Evolutionary conservation across 2,888 invertebrate species (phyloP), one percentile per base, ranked within the genome.

Genomic region (Cataglyphis altisquamis): DNA sequence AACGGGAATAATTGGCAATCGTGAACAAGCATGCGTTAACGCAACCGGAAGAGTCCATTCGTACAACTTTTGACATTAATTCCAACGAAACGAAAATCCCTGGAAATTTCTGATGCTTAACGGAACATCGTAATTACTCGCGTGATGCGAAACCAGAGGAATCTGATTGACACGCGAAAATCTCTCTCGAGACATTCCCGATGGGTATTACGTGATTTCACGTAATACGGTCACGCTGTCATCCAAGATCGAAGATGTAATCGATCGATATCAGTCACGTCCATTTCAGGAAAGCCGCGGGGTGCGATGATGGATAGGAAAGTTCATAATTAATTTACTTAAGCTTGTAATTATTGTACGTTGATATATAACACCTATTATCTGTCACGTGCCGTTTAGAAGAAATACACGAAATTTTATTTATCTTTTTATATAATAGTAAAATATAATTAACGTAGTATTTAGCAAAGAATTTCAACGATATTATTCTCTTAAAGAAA

Each of bases 121-220:
- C 62, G 55, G 70, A 62, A 80, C 57, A 82, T 84, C 45, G 73
- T 60, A 82, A 88, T 84, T 72, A 74, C 63, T 70, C 21, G 60
- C 78, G 41, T 62, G 66, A 18, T 60, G 64, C 18, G 82, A 78
- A 80, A 78, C 48, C 55, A 52, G 84, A 82, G 82, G 63, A 78
- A 70, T 52, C 21, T 57, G 89, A 89, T 90, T 88, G 89, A 89
- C 89, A 90, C 84, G 84, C 87, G 86, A 89, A 90, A 52, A 52
- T 52, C n/a, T 89, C 87, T 86, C 85, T 63, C 83, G 52, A 86
- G 85, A 85, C 85, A 83, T 78, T 84, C 83, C 64, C 87, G 90
- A 87, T 85, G 84, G 84, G 82, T 82, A 84, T 86, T 90, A 90
- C 89, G 89, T 90, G 90, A 90, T 90, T 90, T 86, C 84, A 87